Evolutionary conservation across 2,113 vertebrate species (phyloP).

Genomic region (Laticauda laticaudata): DNA sequence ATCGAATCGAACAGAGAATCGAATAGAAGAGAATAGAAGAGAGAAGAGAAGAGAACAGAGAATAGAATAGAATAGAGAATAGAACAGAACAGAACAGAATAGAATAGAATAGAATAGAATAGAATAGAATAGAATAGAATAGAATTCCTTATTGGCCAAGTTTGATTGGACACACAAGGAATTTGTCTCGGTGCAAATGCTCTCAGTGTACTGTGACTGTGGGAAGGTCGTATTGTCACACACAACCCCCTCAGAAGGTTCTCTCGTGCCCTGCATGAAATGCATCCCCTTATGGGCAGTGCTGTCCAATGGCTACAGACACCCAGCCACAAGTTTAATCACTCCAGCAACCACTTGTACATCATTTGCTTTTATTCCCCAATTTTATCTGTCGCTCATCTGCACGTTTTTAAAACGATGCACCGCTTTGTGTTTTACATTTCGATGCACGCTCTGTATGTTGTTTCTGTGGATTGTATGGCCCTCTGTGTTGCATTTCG

Average conservation of each 20-base stretch:
- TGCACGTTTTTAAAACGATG: background rate
- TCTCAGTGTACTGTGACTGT: background rate
- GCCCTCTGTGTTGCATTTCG: background rate
- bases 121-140: too few relatives aligned
- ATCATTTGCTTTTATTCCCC: background rate
- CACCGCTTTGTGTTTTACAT: background rate
- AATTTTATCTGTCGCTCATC: background rate
- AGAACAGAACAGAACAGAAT: too few relatives aligned
- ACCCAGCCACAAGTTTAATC: background rate
- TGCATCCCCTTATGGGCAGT: background rate
- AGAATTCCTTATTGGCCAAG: too few relatives aligned
- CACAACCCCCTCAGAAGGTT: background rate
- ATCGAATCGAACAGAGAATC: too few relatives aligned
- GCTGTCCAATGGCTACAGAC: background rate
- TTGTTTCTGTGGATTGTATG: background rate
- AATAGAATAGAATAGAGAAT: too few relatives aligned
- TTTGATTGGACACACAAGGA: too few relatives aligned
- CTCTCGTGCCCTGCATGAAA: background rate
- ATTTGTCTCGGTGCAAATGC: too few relatives aligned
- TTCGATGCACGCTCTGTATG: background rate
- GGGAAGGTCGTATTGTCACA: too few relatives aligned
- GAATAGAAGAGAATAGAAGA: too few relatives aligned
- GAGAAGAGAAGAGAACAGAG: too few relatives aligned
- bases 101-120: too few relatives aligned
- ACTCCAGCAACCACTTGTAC: background rate